Percentiles rank a stretch among this genome's conserved stretches.
These are phyloP conservation scores for Tipula vernalis DNA, from an alignment of 2,888 invertebrate genomes.

Conservation along the genomic window DNA sequence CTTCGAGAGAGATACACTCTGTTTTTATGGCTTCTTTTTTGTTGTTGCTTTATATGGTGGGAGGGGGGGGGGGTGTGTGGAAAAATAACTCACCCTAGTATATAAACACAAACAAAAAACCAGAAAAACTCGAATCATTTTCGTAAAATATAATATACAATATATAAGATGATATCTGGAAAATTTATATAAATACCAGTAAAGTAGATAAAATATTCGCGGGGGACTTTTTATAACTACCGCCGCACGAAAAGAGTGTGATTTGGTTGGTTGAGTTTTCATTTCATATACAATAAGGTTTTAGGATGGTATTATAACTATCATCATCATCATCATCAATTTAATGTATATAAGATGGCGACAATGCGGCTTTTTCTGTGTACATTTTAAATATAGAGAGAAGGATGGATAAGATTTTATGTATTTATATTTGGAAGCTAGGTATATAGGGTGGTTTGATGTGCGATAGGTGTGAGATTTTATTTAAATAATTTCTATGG, in stretches of 20 bases:
- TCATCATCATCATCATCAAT: neutral
- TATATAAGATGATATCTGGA: neutral
- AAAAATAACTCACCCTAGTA: neutral
- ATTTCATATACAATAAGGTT: neutral
- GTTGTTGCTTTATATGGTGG: neutral
- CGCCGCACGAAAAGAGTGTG: neutral
- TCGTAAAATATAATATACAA: neutral
- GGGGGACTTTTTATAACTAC: neutral
- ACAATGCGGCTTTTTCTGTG: neutral
- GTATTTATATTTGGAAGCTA: neutral
- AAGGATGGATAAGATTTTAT: neutral
- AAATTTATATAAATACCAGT: neutral
- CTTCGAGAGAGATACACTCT: neutral
- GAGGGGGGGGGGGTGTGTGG: neutral
- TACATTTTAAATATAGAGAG: neutral
- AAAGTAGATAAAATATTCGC: neutral
- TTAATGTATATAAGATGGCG: neutral
- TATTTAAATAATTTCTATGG: slow-evolving; percentile 7
- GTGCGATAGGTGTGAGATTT: neutral
- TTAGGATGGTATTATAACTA: neutral
- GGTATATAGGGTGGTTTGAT: neutral
- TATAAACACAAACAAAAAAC: neutral
- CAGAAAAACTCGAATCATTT: neutral
- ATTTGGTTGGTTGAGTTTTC: neutral
- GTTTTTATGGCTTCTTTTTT: neutral